phyloP scores from a whole-genome alignment of 2,113 vertebrate species.

The Propithecus coquereli region DNA sequence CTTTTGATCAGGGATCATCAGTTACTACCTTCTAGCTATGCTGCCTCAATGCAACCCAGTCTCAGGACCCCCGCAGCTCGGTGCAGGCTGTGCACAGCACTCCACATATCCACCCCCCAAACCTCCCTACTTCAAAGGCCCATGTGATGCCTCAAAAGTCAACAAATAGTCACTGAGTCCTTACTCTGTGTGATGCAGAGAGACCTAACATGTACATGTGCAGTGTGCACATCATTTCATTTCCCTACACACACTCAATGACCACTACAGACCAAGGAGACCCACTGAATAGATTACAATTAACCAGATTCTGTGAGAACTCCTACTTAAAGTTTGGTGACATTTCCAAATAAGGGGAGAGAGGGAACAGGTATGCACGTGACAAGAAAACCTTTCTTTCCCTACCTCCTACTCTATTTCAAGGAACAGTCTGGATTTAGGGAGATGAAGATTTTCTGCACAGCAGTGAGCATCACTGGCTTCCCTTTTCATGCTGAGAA shows the following conservation, averaged over 20 bases:
- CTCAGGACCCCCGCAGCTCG: neutral
- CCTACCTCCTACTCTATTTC: neutral
- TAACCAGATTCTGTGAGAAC: neutral
- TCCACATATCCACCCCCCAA: neutral
- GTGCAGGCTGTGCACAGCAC: neutral
- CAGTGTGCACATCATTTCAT: neutral
- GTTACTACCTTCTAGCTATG: neutral
- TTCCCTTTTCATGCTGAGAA: neutral
- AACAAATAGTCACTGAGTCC: neutral
- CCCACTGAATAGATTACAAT: neutral
- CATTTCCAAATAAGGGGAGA: neutral
- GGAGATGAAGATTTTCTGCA: neutral
- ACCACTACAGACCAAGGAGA: neutral
- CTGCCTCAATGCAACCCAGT: neutral
- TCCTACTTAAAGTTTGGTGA: neutral
- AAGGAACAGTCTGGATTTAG: neutral
- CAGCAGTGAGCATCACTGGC: neutral
- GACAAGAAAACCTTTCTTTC: neutral
- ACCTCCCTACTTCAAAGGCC: neutral
- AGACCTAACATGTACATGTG: neutral
- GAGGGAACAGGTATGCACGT: neutral
- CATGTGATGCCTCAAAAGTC: neutral
- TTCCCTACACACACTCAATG: neutral
- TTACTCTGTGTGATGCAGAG: neutral
- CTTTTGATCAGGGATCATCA: neutral